Evolutionary conservation across 37 sponge, comb jelly and placozoan species (phyloP).

Genomic region (Spongilla lacustris): DNA sequence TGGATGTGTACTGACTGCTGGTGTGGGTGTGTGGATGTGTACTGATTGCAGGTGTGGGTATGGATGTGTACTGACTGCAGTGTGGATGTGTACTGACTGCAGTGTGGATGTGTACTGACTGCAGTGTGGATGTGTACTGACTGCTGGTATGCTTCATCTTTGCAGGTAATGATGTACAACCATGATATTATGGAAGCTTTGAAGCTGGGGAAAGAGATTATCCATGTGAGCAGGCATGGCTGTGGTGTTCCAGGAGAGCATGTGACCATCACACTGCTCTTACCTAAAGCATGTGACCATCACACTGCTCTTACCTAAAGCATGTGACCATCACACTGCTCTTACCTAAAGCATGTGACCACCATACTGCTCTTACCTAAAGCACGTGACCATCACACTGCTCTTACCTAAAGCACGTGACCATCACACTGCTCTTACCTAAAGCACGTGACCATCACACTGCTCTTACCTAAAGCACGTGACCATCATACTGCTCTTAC

Average conservation of each 20-base stretch:
- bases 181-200: constrained; percentile 55
- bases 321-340: neutral
- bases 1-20: no score
- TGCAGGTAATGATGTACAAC: constrained; percentile 23
- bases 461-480: no score
- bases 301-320: neutral
- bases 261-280: neutral
- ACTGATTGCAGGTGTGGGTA: no score
- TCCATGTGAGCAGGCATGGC: constrained; percentile 22
- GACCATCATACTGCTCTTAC: no score
- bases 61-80: no score
- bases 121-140: neutral
- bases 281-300: neutral
- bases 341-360: neutral
- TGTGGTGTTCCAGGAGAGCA: neutral
- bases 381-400: no score
- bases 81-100: no score
- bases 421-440: no score
- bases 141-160: neutral
- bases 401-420: no score
- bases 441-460: no score
- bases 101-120: no score
- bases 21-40: no score
- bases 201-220: constrained; percentile 43
- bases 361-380: neutral